Evolutionary conservation across 1,140 invertebrate species (phyloP), one percentile per base, ranked within the genome.

Genomic region (Arion vulgaris): DNA sequence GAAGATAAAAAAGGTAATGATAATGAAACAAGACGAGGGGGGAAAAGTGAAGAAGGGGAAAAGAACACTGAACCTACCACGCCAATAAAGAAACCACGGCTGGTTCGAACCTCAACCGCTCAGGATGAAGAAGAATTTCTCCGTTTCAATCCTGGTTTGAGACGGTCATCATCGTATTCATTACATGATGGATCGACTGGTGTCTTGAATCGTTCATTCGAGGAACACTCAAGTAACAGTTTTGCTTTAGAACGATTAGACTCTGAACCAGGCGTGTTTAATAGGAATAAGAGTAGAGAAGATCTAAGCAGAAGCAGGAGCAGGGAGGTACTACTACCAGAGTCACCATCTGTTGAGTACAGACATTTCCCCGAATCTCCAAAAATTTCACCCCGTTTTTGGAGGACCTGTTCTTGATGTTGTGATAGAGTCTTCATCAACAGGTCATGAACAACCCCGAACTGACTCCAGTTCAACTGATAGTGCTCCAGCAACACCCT

Each of bases 191-290:
- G 53, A 11, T 73, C 80, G 0, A 74, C 36, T 2, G 57, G 51
- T 1, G 32, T 57, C 32, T 39, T 81, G 34, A 81, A 81, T 36
- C n/a, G 69, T 17, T 81, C 80, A 0, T 81, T 81, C 34, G 80
- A 74, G 26, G 80, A 81, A 26, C 41, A 38, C 1, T 41, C 62
- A 5, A 71, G 62, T 26, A 34, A 7, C 13, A 74, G 80, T 39
- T 74, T 81, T 39, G 69, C 69, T 39, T 38, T 81, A 15, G 79
- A 81, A 51, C 26, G 69, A 1, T 81, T 73, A 1, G 71, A 81
- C 34, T 73, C 71, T 13, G 80, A 81, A 28, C 80, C 80, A 9
- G 80, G 62, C 28, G 51, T 66, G 17, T 34, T 74, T 32, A 36
- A 0, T 26, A 39, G 71, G 13, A 73, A 32, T 62, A 34, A 17